A percentile compares a stretch with the other conserved stretches of the same genome.
phyloP scores from a whole-genome alignment of 2,888 invertebrate genomes.

The Dichetophora obliterata region DNA sequence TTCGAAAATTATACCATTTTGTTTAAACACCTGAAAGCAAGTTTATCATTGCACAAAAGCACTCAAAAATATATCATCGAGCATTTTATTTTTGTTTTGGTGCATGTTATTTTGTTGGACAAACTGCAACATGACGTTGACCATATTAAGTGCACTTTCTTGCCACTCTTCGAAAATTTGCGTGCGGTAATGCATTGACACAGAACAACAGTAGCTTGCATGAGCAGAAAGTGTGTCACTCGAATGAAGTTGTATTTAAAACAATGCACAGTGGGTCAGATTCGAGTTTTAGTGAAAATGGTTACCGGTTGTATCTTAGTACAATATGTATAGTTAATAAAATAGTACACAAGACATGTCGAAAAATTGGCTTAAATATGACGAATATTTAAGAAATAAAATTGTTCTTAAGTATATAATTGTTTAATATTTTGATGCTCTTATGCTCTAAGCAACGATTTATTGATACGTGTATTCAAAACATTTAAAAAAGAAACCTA shows the following conservation, averaged over 20 bases:
- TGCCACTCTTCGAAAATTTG: not conserved
- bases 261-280: not conserved
- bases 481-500: too few relatives aligned
- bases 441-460: not conserved
- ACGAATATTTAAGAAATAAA: too few relatives aligned
- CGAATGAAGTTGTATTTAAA: not conserved
- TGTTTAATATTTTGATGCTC: too few relatives aligned
- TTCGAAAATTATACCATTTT: too few relatives aligned
- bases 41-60: too few relatives aligned
- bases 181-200: not conserved
- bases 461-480: too few relatives aligned
- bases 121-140: not conserved
- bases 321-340: not conserved
- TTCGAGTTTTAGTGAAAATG: conserved; percentile 11
- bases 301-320: conserved; percentile 2
- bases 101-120: not conserved
- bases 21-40: too few relatives aligned
- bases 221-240: conserved; percentile 30
- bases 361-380: not conserved
- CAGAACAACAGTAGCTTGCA: not conserved
- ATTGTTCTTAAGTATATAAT: too few relatives aligned
- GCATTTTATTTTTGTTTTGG: too few relatives aligned
- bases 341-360: not conserved
- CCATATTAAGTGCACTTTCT: conserved; percentile 5
- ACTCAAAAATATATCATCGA: too few relatives aligned